phyloP scores from a whole-genome alignment of 2,797 vertebrate genomes.

The Chiloscyllium punctatum region DNA sequence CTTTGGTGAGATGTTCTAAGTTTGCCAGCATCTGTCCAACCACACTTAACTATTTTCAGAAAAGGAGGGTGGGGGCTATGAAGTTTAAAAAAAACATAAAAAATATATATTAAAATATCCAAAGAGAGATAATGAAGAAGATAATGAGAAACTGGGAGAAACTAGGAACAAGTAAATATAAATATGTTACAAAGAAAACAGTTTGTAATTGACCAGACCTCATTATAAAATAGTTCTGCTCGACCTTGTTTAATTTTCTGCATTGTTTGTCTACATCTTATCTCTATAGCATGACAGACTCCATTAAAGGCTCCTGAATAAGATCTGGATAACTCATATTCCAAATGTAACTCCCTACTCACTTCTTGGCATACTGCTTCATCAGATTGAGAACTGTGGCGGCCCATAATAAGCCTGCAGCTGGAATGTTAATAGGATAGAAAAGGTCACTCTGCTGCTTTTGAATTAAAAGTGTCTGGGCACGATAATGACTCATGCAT shows the following conservation, averaged over 20 bases:
- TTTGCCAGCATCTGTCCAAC: not conserved
- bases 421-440: constrained; percentile 24
- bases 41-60: not conserved
- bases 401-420: not conserved
- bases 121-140: no score
- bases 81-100: not conserved
- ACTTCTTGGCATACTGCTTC: not conserved
- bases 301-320: constrained; percentile 3
- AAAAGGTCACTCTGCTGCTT: constrained; percentile 14
- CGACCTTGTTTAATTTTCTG: not conserved
- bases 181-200: not conserved
- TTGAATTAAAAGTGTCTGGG: not conserved
- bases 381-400: not conserved
- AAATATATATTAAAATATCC: no score
- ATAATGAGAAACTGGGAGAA: not conserved
- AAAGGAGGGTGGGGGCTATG: not conserved
- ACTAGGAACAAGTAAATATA: not conserved
- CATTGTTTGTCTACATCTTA: not conserved
- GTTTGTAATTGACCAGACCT: not conserved
- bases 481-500: not conserved
- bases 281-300: not conserved
- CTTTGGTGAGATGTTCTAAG: not conserved
- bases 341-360: not conserved
- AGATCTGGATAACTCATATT: not conserved
- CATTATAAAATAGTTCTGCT: not conserved